phyloP scores from a whole-genome alignment of 37 sponge, comb jelly and placozoan genomes.

The Tethya wilhelma region DNA sequence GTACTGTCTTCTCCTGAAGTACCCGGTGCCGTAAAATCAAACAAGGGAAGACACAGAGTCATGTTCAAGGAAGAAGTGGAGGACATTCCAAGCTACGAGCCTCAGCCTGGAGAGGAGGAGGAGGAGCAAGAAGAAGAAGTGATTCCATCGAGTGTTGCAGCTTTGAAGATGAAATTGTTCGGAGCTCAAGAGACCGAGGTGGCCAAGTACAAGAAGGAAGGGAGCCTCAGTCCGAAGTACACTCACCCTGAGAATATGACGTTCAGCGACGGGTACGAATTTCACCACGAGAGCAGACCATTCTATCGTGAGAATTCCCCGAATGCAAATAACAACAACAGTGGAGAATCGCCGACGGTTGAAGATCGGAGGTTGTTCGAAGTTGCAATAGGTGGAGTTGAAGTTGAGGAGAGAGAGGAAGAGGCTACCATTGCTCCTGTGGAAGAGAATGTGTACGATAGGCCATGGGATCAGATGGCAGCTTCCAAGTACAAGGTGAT shows the following conservation, averaged over 20 bases:
- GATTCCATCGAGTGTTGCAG: constrained; percentile 32
- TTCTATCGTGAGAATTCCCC: not conserved
- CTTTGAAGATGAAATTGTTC: constrained; percentile 53
- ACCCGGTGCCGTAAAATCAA: not conserved
- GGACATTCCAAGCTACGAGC: constrained; percentile 29
- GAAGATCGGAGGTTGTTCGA: not conserved
- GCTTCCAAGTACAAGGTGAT: constrained; percentile 26
- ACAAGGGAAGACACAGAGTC: constrained; percentile 23
- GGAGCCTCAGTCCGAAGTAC: constrained; percentile 26
- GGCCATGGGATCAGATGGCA: constrained; percentile 35
- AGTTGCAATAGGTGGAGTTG: not conserved
- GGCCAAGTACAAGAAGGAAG: constrained; percentile 27
- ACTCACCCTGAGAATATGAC: constrained; percentile 11
- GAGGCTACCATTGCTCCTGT: not conserved
- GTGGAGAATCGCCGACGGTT: not conserved
- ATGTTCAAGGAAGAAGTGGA: constrained; percentile 55
- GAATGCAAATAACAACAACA: constrained; percentile 35
- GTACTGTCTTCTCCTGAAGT: not conserved
- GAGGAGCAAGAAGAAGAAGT: not conserved
- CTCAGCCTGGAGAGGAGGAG: constrained; percentile 1
- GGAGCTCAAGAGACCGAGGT: constrained; percentile 22
- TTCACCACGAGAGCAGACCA: not conserved
- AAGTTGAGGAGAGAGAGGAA: not conserved
- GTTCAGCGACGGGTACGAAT: constrained; percentile 7
- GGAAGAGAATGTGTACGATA: constrained; percentile 12